Evolutionary conservation across 2,113 vertebrate species (phyloP).

Genomic region (Natator depressus): DNA sequence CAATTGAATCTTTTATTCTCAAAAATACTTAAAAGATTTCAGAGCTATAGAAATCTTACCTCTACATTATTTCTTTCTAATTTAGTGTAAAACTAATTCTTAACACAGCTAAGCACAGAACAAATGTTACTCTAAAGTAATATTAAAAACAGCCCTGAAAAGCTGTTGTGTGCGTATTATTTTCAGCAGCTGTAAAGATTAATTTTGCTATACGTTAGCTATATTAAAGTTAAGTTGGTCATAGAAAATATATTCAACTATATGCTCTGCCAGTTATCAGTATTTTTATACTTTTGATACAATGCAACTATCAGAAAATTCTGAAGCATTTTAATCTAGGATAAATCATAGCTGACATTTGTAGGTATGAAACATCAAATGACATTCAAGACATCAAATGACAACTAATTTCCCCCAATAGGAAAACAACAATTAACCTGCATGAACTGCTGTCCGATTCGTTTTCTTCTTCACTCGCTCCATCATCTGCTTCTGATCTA

Average conservation of each 20-base stretch:
- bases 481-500: conserved; percentile 79
- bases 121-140: background rate
- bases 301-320: background rate
- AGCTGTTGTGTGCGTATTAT: background rate
- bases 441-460: conserved; percentile 94
- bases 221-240: background rate
- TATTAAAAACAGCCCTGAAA: background rate
- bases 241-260: background rate
- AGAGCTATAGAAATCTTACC: background rate
- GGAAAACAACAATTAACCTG: conserved; percentile 87
- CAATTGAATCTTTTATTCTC: background rate
- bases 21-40: background rate
- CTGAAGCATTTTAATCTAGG: conserved; percentile 7
- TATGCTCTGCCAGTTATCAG: background rate
- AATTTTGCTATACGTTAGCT: background rate
- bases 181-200: background rate
- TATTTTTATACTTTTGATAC: background rate
- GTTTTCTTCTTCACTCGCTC: conserved; percentile 86
- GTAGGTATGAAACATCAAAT: background rate
- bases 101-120: background rate
- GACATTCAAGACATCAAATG: background rate
- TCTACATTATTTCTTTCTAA: background rate
- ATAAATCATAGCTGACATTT: background rate
- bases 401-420: conserved; percentile 54
- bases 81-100: background rate